A percentile compares a stretch with the other conserved stretches of the same genome.
These are phyloP conservation scores for Plebejus anna DNA, from an alignment of 2,888 invertebrate species.

Conservation along the genomic window DNA sequence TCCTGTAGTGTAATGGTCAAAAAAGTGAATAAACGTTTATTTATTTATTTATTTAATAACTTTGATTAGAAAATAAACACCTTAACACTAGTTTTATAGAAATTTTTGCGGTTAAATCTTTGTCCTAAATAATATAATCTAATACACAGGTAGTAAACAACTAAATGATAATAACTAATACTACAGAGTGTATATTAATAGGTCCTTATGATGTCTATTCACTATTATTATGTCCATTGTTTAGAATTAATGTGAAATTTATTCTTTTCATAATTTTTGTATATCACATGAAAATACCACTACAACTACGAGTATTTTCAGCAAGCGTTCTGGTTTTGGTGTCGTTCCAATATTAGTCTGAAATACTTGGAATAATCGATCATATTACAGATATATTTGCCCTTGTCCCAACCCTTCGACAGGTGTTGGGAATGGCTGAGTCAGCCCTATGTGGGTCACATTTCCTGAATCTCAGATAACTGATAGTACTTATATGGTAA, in stretches of 20 bases:
- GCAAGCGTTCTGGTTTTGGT: not conserved
- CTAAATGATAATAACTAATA: too few species aligned
- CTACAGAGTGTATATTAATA: too few species aligned
- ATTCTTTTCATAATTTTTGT: too few species aligned
- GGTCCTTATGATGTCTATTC: too few species aligned
- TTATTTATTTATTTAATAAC: not conserved
- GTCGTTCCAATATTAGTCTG: not conserved
- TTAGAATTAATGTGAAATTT: too few species aligned
- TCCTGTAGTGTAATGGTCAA: too few species aligned
- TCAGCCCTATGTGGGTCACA: not conserved
- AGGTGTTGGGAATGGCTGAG: not conserved
- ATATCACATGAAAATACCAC: too few species aligned
- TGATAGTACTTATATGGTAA: not conserved
- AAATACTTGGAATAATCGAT: conserved; percentile 5
- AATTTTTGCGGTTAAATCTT: not conserved
- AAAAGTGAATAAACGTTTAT: too few species aligned
- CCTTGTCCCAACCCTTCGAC: not conserved
- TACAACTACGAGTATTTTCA: not conserved
- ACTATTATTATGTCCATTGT: too few species aligned
- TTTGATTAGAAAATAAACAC: not conserved
- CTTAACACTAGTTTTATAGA: not conserved
- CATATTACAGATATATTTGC: not conserved
- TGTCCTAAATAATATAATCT: too few species aligned
- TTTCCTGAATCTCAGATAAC: not conserved
- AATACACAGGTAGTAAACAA: too few species aligned